These are phyloP conservation scores for Engraulis encrasicolus DNA, from an alignment of 2,113 vertebrate genomes.

Conservation along the genomic window DNA sequence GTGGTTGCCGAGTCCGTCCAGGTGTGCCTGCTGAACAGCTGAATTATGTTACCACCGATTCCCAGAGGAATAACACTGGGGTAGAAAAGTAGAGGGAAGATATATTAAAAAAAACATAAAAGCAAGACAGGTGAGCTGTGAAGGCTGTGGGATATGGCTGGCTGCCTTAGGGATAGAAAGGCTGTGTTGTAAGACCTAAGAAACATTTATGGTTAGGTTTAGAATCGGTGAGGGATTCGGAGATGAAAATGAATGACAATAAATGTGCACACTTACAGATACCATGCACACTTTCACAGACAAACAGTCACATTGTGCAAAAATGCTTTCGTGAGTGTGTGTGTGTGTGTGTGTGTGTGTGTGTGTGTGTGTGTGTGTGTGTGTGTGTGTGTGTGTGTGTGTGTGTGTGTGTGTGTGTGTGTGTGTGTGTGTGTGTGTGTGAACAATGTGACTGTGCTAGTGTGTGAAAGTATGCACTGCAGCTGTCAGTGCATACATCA, in stretches of 20 bases:
- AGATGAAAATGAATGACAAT: no score
- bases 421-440: no score
- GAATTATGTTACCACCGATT: conserved; percentile 30
- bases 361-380: conserved; percentile 1
- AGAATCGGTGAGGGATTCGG: no score
- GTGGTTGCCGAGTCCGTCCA: not conserved
- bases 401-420: not conserved
- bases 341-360: not conserved
- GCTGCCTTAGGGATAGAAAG: not conserved
- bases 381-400: not conserved
- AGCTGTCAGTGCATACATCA: no score
- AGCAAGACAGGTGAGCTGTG: not conserved
- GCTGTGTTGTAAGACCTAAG: not conserved
- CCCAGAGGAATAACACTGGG: conserved; percentile 6
- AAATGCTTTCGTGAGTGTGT: not conserved
- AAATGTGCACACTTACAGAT: no score
- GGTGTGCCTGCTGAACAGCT: conserved; percentile 15
- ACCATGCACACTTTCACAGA: no score
- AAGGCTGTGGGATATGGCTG: not conserved
- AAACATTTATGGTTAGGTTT: not conserved
- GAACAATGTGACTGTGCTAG: no score
- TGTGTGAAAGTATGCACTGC: no score
- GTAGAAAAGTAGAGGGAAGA: no score
- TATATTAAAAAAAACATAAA: conserved; percentile 23
- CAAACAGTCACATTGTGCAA: no score